These are phyloP conservation scores for Caranx ignobilis DNA, from an alignment of 2,113 vertebrate species.

Conservation along the genomic window DNA sequence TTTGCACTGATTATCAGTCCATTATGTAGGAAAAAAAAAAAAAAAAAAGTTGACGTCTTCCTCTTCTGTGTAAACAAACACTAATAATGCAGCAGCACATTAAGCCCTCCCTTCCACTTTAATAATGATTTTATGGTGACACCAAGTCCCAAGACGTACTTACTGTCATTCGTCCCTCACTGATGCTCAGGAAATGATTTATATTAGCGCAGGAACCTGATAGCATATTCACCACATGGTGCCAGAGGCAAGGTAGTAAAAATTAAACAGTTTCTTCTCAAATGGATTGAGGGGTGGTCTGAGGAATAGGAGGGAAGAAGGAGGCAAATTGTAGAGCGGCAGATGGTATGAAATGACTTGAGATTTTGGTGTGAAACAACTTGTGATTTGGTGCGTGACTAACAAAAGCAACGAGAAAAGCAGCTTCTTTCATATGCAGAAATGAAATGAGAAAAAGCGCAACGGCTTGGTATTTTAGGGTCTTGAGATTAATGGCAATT, in stretches of 20 bases:
- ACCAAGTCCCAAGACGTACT: conserved; percentile 16
- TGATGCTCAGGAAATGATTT: conserved; percentile 38
- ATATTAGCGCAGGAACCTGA: conserved; percentile 16
- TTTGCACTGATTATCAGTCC: not conserved
- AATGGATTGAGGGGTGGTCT: conserved; percentile 41
- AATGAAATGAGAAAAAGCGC: conserved; percentile 75
- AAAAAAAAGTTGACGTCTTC: not conserved
- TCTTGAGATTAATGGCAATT: conserved; percentile 68
- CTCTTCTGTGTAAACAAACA: conserved; percentile 34
- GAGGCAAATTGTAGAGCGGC: conserved; percentile 52
- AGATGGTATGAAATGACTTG: conserved; percentile 76
- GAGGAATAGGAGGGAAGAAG: conserved; percentile 26
- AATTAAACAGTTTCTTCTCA: conserved; percentile 53
- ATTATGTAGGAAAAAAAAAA: not conserved
- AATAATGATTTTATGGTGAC: conserved; percentile 48
- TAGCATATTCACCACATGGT: conserved; percentile 41
- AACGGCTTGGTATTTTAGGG: conserved; percentile 68
- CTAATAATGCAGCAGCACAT: conserved; percentile 30
- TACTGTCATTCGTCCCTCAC: conserved; percentile 35
- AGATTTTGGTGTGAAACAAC: conserved; percentile 73
- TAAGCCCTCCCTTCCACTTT: conserved; percentile 19
- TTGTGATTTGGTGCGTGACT: conserved; percentile 75
- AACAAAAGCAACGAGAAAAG: conserved; percentile 72
- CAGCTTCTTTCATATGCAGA: conserved; percentile 73
- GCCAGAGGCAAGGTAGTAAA: conserved; percentile 35